phyloP scores from a whole-genome alignment of 2,888 invertebrate genomes.

The Cheilosia vulpina region DNA sequence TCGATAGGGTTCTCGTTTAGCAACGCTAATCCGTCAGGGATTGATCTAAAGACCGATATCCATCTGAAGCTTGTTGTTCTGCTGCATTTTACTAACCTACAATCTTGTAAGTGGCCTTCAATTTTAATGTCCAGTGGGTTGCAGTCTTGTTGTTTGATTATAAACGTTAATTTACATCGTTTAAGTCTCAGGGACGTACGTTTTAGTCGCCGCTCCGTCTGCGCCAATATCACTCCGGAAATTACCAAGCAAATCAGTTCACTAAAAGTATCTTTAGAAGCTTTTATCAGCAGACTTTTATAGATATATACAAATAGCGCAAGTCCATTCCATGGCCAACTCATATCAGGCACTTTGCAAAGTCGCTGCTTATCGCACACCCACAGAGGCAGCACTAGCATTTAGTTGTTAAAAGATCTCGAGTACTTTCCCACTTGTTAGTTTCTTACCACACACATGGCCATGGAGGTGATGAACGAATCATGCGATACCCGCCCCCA shows the following conservation, averaged over 20 bases:
- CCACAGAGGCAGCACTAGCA: background rate
- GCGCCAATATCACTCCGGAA: too few relatives aligned
- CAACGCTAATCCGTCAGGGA: too few relatives aligned
- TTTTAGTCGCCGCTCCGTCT: too few relatives aligned
- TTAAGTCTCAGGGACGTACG: too few relatives aligned
- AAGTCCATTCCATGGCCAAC: background rate
- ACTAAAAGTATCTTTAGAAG: background rate
- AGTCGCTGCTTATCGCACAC: background rate
- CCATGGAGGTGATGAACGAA: constrained; percentile 29
- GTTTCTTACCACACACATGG: constrained; percentile 26
- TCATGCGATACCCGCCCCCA: constrained; percentile 25
- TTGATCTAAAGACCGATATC: too few relatives aligned
- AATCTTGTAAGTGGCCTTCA: too few relatives aligned
- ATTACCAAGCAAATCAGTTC: background rate
- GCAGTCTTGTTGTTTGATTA: too few relatives aligned
- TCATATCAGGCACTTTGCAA: background rate
- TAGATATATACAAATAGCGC: background rate
- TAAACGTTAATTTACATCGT: too few relatives aligned
- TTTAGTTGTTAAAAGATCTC: background rate
- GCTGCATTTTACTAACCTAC: too few relatives aligned
- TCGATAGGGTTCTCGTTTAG: too few relatives aligned
- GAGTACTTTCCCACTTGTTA: background rate
- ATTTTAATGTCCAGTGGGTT: too few relatives aligned
- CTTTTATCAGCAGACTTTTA: background rate
- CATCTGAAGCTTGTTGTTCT: too few relatives aligned